Evolutionary conservation across 1,140 invertebrate species (phyloP).

Genomic region (Maniola jurtina): DNA sequence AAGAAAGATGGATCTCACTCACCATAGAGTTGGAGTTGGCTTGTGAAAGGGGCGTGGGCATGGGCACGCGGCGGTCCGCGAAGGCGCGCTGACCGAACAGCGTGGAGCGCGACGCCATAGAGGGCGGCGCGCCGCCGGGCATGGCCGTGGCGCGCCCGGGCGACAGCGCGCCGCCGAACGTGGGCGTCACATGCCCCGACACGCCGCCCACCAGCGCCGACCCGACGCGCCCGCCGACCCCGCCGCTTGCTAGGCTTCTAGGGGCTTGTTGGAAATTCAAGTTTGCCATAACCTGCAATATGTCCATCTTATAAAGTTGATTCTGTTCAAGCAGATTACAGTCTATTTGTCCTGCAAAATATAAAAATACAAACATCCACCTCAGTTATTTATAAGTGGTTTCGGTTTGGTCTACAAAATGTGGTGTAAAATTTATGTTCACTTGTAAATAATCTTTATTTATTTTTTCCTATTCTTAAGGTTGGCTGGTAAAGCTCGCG

Average conservation of each 20-base stretch:
- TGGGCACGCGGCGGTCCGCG: constrained; percentile 85
- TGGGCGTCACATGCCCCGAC: constrained; percentile 77
- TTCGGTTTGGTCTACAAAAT: too few species aligned
- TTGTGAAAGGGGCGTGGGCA: constrained; percentile 82
- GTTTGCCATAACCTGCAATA: constrained; percentile 86
- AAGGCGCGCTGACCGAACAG: constrained; percentile 89
- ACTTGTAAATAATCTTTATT: too few species aligned
- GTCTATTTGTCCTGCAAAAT: too few species aligned
- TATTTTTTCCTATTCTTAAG: too few species aligned
- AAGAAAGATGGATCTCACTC: background rate
- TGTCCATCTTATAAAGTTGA: background rate
- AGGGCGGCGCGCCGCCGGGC: constrained; percentile 73
- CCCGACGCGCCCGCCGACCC: constrained; percentile 79
- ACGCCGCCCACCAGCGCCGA: constrained; percentile 80
- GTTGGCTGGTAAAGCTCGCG: too few species aligned
- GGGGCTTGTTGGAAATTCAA: constrained; percentile 90
- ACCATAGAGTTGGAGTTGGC: constrained; percentile 80
- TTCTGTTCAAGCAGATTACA: too few species aligned
- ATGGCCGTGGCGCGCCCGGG: constrained; percentile 74
- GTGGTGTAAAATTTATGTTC: too few species aligned
- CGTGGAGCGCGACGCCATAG: constrained; percentile 77
- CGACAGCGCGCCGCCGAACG: constrained; percentile 70
- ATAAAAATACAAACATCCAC: too few species aligned
- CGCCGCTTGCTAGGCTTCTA: constrained; percentile 85
- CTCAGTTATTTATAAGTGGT: too few species aligned